phyloP scores from a whole-genome alignment of 2,888 invertebrate species.

The Aromia moschata region DNA sequence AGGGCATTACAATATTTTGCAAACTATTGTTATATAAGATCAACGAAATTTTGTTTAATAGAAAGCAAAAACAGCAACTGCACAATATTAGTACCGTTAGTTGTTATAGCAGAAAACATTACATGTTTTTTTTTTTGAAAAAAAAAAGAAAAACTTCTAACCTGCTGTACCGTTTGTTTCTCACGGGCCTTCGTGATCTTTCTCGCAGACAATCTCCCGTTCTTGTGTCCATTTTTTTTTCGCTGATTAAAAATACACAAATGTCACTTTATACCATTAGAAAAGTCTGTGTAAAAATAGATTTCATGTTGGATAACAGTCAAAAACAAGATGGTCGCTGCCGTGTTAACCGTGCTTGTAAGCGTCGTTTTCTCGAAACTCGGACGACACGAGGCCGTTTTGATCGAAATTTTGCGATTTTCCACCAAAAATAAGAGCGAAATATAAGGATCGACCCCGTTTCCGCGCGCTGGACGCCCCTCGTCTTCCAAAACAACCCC shows the following conservation, averaged over 20 bases:
- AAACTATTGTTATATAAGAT: conserved; percentile 9
- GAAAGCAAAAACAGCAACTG: conserved; percentile 23
- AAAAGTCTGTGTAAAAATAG: conserved; percentile 60
- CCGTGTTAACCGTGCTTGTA: conserved; percentile 52
- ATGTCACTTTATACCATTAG: conserved; percentile 54
- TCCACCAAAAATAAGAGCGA: not conserved
- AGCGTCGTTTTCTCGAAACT: conserved; percentile 35
- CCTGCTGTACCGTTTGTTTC: conserved; percentile 79
- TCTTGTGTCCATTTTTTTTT: conserved; percentile 59
- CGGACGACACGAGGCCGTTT: too few species aligned
- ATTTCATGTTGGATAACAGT: conserved; percentile 60
- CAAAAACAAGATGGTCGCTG: conserved; percentile 61
- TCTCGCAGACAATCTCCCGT: conserved; percentile 61
- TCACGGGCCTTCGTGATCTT: conserved; percentile 71
- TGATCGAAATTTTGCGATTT: too few species aligned
- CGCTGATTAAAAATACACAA: conserved; percentile 54
- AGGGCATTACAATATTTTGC: too few species aligned
- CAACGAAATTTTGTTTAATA: conserved; percentile 10
- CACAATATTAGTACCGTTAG: conserved; percentile 26
- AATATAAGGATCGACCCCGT: too few species aligned
- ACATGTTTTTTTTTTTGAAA: conserved; percentile 28
- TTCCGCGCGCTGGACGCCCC: not conserved
- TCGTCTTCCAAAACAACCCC: conserved; percentile 26
- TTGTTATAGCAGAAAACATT: conserved; percentile 26
- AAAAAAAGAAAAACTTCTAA: conserved; percentile 63